Percentiles rank a stretch among this genome's conserved stretches.
These are phyloP conservation scores for Rachycentron canadum DNA, from an alignment of 2,797 vertebrate genomes.

Conservation along the genomic window DNA sequence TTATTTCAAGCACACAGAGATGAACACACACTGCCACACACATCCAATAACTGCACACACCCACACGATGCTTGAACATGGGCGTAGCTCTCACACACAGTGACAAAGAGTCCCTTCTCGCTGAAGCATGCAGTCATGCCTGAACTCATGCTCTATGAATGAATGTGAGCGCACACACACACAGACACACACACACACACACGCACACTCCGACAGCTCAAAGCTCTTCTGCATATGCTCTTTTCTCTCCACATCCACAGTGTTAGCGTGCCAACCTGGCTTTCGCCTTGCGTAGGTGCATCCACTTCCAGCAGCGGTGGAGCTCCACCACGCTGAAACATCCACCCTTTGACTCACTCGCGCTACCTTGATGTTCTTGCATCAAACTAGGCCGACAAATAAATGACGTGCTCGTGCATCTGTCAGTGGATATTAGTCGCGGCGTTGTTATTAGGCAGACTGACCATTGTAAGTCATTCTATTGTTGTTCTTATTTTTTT, in stretches of 20 bases:
- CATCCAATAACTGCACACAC: background rate
- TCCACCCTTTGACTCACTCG: constrained; percentile 33
- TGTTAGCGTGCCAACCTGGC: constrained; percentile 27
- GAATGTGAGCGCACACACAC: background rate
- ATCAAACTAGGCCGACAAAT: constrained; percentile 64
- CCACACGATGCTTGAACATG: too few relatives aligned
- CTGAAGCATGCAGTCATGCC: constrained; percentile 9
- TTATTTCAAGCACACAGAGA: background rate
- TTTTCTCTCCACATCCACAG: constrained; percentile 12
- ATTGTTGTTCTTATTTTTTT: constrained; percentile 10
- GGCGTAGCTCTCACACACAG: background rate
- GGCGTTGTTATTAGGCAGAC: constrained; percentile 37
- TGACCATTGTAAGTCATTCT: constrained; percentile 29
- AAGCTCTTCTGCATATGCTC: constrained; percentile 22
- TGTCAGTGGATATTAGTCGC: constrained; percentile 60
- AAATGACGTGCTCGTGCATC: constrained; percentile 57
- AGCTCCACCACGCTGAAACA: constrained; percentile 20
- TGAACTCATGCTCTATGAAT: constrained; percentile 1
- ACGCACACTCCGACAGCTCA: constrained; percentile 15
- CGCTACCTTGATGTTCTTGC: background rate
- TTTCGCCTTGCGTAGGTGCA: constrained; percentile 34
- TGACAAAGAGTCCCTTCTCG: background rate
- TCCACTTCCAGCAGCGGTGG: background rate
- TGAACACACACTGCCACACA: background rate
- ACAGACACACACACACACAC: constrained; percentile 3